These are phyloP conservation scores for Holothuria scabra DNA, from an alignment of 53 echinoderm and acorn worm genomes.

Conservation along the genomic window DNA sequence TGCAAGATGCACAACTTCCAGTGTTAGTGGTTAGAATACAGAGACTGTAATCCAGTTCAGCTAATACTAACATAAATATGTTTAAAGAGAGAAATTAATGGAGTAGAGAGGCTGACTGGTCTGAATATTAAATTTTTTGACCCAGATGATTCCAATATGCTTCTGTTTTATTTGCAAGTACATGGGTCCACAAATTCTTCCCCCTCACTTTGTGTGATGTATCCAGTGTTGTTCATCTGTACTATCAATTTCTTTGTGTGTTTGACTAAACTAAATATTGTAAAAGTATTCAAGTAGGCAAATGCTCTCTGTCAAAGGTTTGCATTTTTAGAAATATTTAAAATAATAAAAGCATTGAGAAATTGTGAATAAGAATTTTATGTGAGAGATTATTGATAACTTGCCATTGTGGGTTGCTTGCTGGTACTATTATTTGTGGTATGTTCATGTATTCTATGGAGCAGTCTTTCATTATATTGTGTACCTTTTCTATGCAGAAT, in stretches of 20 bases:
- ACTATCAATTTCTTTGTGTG: not conserved
- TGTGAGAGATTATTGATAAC: conserved; percentile 33
- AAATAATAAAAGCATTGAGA: not conserved
- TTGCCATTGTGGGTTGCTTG: conserved; percentile 27
- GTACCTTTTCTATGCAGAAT: conserved; percentile 40
- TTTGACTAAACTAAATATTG: conserved; percentile 21
- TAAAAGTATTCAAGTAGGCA: conserved; percentile 39
- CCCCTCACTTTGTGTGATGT: too few species aligned
- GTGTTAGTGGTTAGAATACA: too few species aligned
- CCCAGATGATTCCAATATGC: too few species aligned
- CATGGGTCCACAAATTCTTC: too few species aligned
- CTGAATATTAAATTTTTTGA: too few species aligned
- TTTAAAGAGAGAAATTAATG: too few species aligned
- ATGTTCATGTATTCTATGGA: conserved; percentile 39
- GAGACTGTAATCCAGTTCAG: too few species aligned
- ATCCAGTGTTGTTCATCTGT: too few species aligned
- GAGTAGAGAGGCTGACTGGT: too few species aligned
- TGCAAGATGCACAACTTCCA: too few species aligned
- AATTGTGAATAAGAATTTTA: conserved; percentile 39
- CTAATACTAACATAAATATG: too few species aligned
- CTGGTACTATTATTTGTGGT: not conserved
- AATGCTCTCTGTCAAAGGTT: not conserved
- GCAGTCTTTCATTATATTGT: conserved; percentile 37
- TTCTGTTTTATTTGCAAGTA: too few species aligned
- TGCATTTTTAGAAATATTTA: conserved; percentile 21